These are phyloP conservation scores for Geopemphigus sp. DNA, from an alignment of 1,140 invertebrate genomes.

Conservation along the genomic window DNA sequence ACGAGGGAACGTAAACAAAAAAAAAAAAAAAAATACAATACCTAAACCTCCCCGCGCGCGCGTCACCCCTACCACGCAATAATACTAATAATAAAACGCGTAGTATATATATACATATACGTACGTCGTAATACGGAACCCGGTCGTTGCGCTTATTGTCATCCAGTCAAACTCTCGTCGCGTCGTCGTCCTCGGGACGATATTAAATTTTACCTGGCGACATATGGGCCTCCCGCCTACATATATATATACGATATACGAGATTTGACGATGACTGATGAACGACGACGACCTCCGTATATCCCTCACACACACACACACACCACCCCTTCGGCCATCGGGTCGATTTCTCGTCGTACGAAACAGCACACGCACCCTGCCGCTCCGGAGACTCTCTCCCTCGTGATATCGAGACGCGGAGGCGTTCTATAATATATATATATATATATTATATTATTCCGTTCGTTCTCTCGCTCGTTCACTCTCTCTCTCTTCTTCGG, in stretches of 20 bases:
- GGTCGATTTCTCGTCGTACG: background rate
- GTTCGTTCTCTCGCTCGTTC: slow-evolving; percentile 4
- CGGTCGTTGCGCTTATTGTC: slow-evolving; percentile 40
- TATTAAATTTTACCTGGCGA: slow-evolving; percentile 52
- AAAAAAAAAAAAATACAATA: too few relatives aligned
- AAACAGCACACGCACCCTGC: slow-evolving; percentile 8
- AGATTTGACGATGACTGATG: slow-evolving; percentile 51
- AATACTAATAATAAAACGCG: slow-evolving; percentile 2
- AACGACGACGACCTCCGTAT: slow-evolving; percentile 1
- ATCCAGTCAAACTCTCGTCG: slow-evolving; percentile 46
- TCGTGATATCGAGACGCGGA: too few relatives aligned
- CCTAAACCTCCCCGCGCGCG: background rate
- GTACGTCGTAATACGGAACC: background rate
- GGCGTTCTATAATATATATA: too few relatives aligned
- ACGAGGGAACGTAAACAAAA: too few relatives aligned
- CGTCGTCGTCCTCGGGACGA: slow-evolving; percentile 6
- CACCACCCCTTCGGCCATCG: slow-evolving; percentile 3
- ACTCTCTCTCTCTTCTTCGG: background rate
- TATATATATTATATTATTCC: background rate
- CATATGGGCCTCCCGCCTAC: slow-evolving; percentile 34
- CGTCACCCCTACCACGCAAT: background rate
- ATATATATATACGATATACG: slow-evolving; percentile 39
- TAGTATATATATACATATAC: too few relatives aligned
- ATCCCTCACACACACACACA: background rate
- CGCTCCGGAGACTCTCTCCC: too few relatives aligned